phyloP scores from a whole-genome alignment of 2,797 vertebrate species.

The Xiphophorus birchmanni region DNA sequence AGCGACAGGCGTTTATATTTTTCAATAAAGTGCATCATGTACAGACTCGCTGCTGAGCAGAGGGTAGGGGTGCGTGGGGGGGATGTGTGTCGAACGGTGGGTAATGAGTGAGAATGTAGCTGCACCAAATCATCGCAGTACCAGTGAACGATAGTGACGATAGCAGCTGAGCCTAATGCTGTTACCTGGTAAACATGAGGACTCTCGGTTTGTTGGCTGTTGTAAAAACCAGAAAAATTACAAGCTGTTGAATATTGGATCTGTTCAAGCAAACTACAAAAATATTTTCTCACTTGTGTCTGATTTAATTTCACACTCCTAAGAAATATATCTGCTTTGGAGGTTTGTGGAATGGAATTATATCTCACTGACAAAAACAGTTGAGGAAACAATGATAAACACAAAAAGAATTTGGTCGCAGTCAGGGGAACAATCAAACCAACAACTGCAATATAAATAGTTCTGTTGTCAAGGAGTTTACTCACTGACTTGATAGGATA shows the following conservation, averaged over 20 bases:
- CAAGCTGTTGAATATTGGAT: not conserved
- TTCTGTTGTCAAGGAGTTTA: not conserved
- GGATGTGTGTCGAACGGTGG: constrained; percentile 52
- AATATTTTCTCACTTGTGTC: not conserved
- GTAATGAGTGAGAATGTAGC: constrained; percentile 52
- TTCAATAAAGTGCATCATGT: constrained; percentile 76
- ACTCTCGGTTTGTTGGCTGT: not conserved
- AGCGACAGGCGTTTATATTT: constrained; percentile 71
- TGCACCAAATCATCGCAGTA: constrained; percentile 49
- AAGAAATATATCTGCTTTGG: constrained; percentile 6
- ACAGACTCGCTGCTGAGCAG: constrained; percentile 63
- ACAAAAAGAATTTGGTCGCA: not conserved
- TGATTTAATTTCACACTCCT: constrained; percentile 12
- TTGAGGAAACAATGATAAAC: not conserved
- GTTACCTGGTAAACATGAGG: constrained; percentile 29
- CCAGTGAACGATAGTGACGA: constrained; percentile 49
- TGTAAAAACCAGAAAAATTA: constrained; percentile 9
- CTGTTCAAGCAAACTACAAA: constrained; percentile 7
- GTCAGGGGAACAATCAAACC: not conserved
- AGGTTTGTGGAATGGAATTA: not conserved
- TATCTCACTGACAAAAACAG: not conserved
- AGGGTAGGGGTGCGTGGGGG: constrained; percentile 20
- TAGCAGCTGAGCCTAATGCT: constrained; percentile 26
- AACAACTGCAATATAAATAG: not conserved
- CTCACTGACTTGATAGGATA: not conserved